Evolutionary conservation across 2,797 vertebrate genomes (phyloP).

Genomic region (Perdix hodgsoniae): DNA sequence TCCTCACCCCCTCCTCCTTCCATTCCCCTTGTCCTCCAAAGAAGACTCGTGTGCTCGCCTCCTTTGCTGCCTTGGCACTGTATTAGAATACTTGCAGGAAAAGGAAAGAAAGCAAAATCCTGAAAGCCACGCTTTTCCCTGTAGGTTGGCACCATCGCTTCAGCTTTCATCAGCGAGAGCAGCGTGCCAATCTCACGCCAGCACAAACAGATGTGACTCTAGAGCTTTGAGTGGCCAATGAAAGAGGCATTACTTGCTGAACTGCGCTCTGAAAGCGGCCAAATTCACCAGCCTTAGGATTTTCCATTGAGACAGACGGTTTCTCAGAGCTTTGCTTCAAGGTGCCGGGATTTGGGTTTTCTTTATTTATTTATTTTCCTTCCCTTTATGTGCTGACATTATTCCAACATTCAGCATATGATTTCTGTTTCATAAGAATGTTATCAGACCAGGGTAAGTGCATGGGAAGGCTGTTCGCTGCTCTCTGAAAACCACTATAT

Average conservation of each 20-base stretch:
- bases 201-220: constrained; percentile 52
- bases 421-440: constrained; percentile 64
- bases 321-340: constrained; percentile 36
- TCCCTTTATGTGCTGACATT: constrained; percentile 36
- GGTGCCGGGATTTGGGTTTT: constrained; percentile 14
- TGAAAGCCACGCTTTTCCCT: background rate
- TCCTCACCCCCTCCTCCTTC: background rate
- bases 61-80: background rate
- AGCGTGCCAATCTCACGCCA: background rate
- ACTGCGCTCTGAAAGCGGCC: background rate
- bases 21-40: background rate
- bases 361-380: constrained; percentile 10
- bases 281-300: background rate
- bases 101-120: constrained; percentile 30
- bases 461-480: constrained; percentile 34
- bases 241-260: background rate
- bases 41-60: background rate
- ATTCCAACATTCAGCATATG: constrained; percentile 20
- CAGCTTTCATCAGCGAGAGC: background rate
- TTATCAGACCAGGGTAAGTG: constrained; percentile 63
- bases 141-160: background rate
- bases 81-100: background rate
- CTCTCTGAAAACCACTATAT: constrained; percentile 44
- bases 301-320: background rate
- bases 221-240: constrained; percentile 39